Percentiles rank a stretch among this genome's conserved stretches.
Evolutionary conservation across 2,888 invertebrate genomes (phyloP).

Genomic region (Pocota personata): DNA sequence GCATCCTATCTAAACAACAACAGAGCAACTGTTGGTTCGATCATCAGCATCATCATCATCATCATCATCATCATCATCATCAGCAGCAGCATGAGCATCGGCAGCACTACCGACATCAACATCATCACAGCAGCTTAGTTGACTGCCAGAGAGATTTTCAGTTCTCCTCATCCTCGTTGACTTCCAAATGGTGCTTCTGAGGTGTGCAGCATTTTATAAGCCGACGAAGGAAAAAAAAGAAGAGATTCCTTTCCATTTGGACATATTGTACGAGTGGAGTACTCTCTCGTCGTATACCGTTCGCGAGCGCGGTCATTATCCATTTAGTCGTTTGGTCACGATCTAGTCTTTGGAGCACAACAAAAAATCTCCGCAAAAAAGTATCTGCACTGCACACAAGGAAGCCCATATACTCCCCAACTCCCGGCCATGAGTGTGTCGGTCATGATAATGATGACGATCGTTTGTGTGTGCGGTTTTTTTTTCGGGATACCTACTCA

Average conservation of each 20-base stretch:
- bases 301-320: slow-evolving; percentile 81
- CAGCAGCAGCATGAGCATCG: slow-evolving; percentile 27
- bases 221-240: not conserved
- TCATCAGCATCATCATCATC: slow-evolving; percentile 61
- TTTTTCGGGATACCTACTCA: slow-evolving; percentile 35
- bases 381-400: slow-evolving; percentile 37
- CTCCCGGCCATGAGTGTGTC: slow-evolving; percentile 64
- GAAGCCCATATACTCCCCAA: slow-evolving; percentile 52
- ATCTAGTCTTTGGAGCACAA: slow-evolving; percentile 77
- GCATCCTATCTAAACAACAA: slow-evolving; percentile 54
- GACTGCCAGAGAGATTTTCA: slow-evolving; percentile 50
- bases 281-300: slow-evolving; percentile 54
- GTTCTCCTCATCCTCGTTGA: slow-evolving; percentile 20
- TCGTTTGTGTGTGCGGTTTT: slow-evolving; percentile 63
- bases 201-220: slow-evolving; percentile 72
- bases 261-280: slow-evolving; percentile 70
- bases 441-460: slow-evolving; percentile 71
- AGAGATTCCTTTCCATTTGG: slow-evolving; percentile 64
- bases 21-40: slow-evolving; percentile 66
- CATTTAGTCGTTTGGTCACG: slow-evolving; percentile 83
- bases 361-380: slow-evolving; percentile 8
- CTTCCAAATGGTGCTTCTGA: slow-evolving; percentile 71
- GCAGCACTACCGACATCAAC: slow-evolving; percentile 33
- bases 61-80: slow-evolving; percentile 22
- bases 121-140: slow-evolving; percentile 33